These are phyloP conservation scores for Mesaphorura yosii DNA, from an alignment of 1,140 invertebrate genomes.

Conservation along the genomic window DNA sequence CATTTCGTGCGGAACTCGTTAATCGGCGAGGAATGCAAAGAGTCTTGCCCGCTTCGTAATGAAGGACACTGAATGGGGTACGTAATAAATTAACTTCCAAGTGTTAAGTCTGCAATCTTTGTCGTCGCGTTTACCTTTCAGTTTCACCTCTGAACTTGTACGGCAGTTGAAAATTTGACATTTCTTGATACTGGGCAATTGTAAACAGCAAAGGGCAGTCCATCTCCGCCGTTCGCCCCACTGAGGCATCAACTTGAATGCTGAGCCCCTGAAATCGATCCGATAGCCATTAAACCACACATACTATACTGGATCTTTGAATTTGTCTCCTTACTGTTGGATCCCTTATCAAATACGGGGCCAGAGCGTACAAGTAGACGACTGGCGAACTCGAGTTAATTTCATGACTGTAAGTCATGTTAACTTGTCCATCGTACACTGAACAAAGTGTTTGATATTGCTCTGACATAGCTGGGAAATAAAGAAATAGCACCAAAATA, in stretches of 20 bases:
- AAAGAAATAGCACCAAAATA: no score
- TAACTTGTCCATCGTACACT: background rate
- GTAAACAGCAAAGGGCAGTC: slow-evolving; percentile 15
- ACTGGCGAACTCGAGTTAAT: background rate
- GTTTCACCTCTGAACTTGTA: slow-evolving; percentile 3
- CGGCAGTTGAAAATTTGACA: slow-evolving; percentile 8
- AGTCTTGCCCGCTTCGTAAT: slow-evolving; percentile 13
- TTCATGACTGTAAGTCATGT: background rate
- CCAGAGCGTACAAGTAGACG: background rate
- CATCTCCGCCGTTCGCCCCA: background rate
- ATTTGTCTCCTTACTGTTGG: background rate
- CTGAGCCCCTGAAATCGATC: background rate
- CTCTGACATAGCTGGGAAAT: no score
- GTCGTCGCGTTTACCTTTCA: no score
- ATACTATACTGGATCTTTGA: background rate
- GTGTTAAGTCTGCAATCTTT: no score
- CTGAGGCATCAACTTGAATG: slow-evolving; percentile 9
- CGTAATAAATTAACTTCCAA: no score
- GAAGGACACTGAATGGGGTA: background rate
- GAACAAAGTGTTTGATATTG: no score
- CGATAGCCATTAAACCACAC: no score
- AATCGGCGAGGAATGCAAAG: slow-evolving; percentile 13
- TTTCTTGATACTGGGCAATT: slow-evolving; percentile 1
- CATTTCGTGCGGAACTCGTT: slow-evolving; percentile 9
- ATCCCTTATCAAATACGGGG: background rate